phyloP scores from a whole-genome alignment of 1,140 invertebrate species.

The Temnothorax longispinosus region DNA sequence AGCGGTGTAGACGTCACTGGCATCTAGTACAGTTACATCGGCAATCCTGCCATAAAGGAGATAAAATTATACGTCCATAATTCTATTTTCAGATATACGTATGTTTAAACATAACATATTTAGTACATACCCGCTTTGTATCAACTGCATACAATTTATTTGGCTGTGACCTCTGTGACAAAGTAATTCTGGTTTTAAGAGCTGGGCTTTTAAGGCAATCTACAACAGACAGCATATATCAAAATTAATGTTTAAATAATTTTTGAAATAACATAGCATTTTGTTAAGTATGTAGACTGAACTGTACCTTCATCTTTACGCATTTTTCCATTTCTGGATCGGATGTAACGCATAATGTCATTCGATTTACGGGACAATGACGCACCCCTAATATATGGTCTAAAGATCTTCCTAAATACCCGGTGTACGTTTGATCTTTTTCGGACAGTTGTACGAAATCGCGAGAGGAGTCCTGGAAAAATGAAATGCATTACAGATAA shows the following conservation, averaged over 20 bases:
- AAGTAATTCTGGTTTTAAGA: conserved; percentile 94
- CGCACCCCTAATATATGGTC: conserved; percentile 90
- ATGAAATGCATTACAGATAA: neutral
- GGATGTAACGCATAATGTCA: conserved; percentile 96
- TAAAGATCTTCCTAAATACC: conserved; percentile 88
- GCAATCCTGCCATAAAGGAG: conserved; percentile 85
- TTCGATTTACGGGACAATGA: conserved; percentile 92
- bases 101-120: neutral
- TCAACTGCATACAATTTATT: conserved; percentile 95
- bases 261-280: neutral
- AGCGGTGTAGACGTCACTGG: conserved; percentile 97
- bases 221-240: conserved; percentile 80
- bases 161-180: conserved; percentile 95
- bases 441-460: conserved; percentile 88
- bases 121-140: conserved; percentile 88
- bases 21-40: conserved; percentile 96
- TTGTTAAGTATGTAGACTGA: conserved; percentile 59
- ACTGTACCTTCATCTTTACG: conserved; percentile 94
- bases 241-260: conserved; percentile 2
- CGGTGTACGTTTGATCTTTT: conserved; percentile 87
- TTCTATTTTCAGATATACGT: neutral
- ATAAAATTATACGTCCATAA: neutral
- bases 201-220: conserved; percentile 94
- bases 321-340: conserved; percentile 96
- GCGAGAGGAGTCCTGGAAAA: conserved; percentile 89